Percentiles rank a stretch among this genome's conserved stretches.
phyloP scores from a whole-genome alignment of 2,113 vertebrate genomes.

The Lethenteron reissneri region DNA sequence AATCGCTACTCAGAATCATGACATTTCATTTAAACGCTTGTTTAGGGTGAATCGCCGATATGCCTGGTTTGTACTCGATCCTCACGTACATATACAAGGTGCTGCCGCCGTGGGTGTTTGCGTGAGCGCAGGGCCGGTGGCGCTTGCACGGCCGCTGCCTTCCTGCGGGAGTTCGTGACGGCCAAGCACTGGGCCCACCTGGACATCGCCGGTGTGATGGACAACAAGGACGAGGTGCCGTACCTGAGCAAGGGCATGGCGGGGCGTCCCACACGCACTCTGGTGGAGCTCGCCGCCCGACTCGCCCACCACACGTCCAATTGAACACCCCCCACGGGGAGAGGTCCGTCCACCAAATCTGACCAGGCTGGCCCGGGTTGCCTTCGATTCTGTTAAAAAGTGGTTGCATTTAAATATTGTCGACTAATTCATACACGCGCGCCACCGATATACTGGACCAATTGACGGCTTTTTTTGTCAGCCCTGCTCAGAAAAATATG shows the following conservation, averaged over 20 bases:
- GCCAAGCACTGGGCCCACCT: slow-evolving; percentile 69
- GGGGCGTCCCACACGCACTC: slow-evolving; percentile 61
- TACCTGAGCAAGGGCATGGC: slow-evolving; percentile 86
- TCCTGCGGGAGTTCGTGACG: slow-evolving; percentile 71
- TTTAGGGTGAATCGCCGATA: neutral
- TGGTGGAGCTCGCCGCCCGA: slow-evolving; percentile 47
- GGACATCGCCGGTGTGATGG: slow-evolving; percentile 90
- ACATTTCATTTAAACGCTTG: neutral
- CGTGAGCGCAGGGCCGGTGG: slow-evolving; percentile 42
- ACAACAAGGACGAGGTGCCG: slow-evolving; percentile 69
- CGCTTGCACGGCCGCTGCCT: slow-evolving; percentile 80
- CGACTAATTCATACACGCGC: too few species aligned
- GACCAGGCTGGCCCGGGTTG: too few species aligned
- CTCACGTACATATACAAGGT: too few species aligned
- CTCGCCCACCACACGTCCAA: slow-evolving; percentile 15
- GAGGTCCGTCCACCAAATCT: too few species aligned
- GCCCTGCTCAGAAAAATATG: too few species aligned
- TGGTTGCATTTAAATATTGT: too few species aligned
- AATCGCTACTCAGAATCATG: neutral
- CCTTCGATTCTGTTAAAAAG: too few species aligned
- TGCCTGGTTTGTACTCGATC: too few species aligned
- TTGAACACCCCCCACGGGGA: too few species aligned
- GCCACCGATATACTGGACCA: too few species aligned
- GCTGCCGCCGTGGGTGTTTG: too few species aligned
- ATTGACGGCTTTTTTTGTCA: too few species aligned